Evolutionary conservation across 2,113 vertebrate species (phyloP).

Genomic region (Sclerurus mexicanus): DNA sequence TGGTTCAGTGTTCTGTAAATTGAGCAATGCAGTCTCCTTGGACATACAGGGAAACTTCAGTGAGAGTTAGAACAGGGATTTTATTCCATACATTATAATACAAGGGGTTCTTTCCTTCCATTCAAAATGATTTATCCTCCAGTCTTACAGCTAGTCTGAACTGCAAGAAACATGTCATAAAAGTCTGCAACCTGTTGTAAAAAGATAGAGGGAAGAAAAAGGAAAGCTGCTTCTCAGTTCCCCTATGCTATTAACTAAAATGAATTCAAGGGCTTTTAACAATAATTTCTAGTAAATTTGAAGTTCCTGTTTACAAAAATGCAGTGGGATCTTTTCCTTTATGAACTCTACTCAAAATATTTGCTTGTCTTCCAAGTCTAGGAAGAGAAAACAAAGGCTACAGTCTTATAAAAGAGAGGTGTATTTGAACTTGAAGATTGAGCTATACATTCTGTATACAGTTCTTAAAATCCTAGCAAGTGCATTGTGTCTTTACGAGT

Average conservation of each 20-base stretch:
- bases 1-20: not conserved
- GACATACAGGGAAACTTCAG: not conserved
- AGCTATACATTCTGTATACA: not conserved
- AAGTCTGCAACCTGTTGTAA: not conserved
- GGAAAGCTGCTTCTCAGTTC: not conserved
- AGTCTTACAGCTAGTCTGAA: not conserved
- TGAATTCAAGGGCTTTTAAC: not conserved
- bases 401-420: not conserved
- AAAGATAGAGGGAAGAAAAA: not conserved
- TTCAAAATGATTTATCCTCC: not conserved
- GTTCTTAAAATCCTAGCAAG: not conserved
- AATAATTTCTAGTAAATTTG: not conserved
- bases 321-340: not conserved
- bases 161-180: not conserved
- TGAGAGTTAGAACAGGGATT: not conserved
- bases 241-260: not conserved
- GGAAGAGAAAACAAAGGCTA: not conserved
- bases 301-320: not conserved
- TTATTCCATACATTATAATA: not conserved
- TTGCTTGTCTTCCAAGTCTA: not conserved
- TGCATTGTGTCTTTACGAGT: not conserved
- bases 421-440: not conserved
- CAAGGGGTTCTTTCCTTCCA: rapidly evolving
- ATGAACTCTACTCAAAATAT: not conserved
- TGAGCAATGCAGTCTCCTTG: not conserved